These are phyloP conservation scores for Cyrtodaria siliqua DNA, from an alignment of 2,888 invertebrate species.

Conservation along the genomic window DNA sequence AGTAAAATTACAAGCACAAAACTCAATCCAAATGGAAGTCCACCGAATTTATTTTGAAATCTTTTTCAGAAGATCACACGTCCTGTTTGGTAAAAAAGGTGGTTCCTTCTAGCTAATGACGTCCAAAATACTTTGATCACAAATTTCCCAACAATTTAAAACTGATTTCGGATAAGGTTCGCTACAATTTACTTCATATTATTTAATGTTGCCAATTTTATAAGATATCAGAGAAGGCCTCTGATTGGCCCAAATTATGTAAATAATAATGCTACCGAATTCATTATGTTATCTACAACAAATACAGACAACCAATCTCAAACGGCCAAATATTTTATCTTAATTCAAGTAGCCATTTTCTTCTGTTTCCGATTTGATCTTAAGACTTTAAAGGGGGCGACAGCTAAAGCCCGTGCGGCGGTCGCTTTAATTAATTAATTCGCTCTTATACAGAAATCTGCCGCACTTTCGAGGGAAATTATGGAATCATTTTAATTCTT, in stretches of 20 bases:
- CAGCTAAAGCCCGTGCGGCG: neutral
- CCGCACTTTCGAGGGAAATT: constrained; percentile 33
- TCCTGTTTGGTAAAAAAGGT: no score
- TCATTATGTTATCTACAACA: constrained; percentile 57
- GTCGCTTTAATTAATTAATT: constrained; percentile 49
- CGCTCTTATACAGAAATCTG: constrained; percentile 30
- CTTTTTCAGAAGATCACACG: no score
- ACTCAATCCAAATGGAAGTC: no score
- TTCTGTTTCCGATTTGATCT: constrained; percentile 12
- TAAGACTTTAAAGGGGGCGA: constrained; percentile 6
- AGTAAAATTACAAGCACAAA: no score
- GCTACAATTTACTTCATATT: constrained; percentile 35
- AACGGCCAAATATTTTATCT: constrained; percentile 58
- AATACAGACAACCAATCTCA: constrained; percentile 54
- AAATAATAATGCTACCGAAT: constrained; percentile 55
- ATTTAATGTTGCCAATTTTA: constrained; percentile 60
- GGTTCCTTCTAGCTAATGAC: no score
- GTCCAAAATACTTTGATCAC: no score
- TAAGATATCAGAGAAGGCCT: constrained; percentile 28
- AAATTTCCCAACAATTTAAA: constrained; percentile 13
- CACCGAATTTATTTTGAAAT: no score
- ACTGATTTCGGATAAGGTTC: constrained; percentile 25
- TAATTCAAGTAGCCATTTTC: constrained; percentile 54
- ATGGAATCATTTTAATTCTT: constrained; percentile 48
- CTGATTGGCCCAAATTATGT: constrained; percentile 57